Base-by-base conservation (phyloP, 2,797 vertebrate genomes). In the Rousettus madagascariensis region DNA sequence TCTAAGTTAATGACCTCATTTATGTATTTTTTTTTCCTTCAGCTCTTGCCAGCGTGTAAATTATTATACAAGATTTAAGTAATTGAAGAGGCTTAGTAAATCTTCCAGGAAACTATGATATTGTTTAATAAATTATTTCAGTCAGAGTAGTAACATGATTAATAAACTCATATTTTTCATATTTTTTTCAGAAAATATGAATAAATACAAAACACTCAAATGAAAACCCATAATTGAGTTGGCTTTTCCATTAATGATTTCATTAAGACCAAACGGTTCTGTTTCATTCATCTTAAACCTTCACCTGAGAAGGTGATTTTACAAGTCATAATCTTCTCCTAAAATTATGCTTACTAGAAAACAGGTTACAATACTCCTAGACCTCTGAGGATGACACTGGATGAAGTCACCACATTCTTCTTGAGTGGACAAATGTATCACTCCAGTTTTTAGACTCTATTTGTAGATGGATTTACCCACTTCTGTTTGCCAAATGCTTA, bases 41-140 rank as follows among this genome's bases (percentile, higher is more conserved):
- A 49, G n/a, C 11, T 93, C n/a, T 65, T 86, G 8, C 41, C 63
- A 74, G 17, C 46, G 65, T 69, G 55, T 82, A 95, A 96, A 95
- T 95, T 97, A 94, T 82, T 91, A 24, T 83, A 38, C 3, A 93
- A 92, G 83, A 85, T 2, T 92, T 80, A 97, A 86, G 49, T 88
- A 90, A 85, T 71, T 82, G 59, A 95, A 92, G 33, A 82, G 33
- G 46, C 36, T 90, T 77, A 85, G 55, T 96, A 89, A 96, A 90
- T 86, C 89, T 92, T 82, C 63, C 66, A 90, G 84, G 74, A 96
- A 95, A 86, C 68, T 86, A n/a, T 61, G 26, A 85, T 92, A 75
- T 28, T 46, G 59, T 63, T 96, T 93, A 96, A 95, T 82, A 91
- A 96, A 83, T 93, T 86, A 88, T 66, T 91, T 24, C 63, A 87